These are phyloP conservation scores for Tyria jacobaeae DNA, from an alignment of 2,888 invertebrate species.

Conservation along the genomic window DNA sequence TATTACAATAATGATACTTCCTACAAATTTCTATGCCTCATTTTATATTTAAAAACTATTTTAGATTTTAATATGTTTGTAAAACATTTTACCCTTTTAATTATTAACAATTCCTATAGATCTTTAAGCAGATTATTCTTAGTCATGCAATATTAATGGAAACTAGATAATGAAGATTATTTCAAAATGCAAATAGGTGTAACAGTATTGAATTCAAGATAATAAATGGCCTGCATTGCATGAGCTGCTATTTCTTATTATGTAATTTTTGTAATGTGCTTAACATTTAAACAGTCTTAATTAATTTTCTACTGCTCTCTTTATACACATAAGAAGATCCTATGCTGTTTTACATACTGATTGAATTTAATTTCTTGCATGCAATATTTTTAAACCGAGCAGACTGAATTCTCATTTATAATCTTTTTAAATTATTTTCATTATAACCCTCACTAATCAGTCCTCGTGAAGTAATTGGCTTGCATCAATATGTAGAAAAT, in stretches of 20 bases:
- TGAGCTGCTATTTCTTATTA: not conserved
- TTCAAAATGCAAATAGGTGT: not conserved
- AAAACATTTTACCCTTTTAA: not conserved
- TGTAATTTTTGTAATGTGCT: not conserved
- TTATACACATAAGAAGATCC: not conserved
- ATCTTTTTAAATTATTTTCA: too few species aligned
- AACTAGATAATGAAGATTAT: not conserved
- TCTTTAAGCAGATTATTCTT: not conserved
- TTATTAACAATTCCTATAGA: not conserved
- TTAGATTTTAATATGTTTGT: not conserved
- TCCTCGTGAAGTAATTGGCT: not conserved
- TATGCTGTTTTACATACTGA: not conserved
- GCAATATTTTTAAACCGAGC: not conserved
- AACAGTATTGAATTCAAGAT: not conserved
- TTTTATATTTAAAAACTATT: not conserved
- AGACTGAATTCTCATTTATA: not conserved
- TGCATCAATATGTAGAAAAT: slow-evolving; percentile 49
- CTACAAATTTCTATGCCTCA: not conserved
- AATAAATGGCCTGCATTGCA: not conserved
- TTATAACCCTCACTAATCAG: not conserved
- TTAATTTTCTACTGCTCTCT: not conserved
- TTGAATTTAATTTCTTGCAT: not conserved
- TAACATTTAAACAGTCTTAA: not conserved
- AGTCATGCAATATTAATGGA: not conserved
- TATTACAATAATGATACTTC: not conserved